Conservation (phyloP, 2,888 invertebrate species). For the Listrodromus nycthemerus region DNA sequence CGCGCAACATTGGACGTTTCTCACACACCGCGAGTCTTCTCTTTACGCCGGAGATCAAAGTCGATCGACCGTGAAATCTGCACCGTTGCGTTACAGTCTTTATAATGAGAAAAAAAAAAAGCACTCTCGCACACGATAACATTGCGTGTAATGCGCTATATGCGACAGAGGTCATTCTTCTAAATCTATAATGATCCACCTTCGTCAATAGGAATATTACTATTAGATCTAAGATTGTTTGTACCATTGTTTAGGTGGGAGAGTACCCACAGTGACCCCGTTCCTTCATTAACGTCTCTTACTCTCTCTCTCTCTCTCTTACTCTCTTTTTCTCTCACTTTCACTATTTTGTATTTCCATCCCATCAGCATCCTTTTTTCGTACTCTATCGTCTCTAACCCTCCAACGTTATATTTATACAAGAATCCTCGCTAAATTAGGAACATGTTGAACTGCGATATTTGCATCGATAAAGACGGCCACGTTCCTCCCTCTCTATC, state of each 20-base stretch:
- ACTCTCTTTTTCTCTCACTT: conserved; percentile 8
- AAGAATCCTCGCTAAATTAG: conserved; percentile 70
- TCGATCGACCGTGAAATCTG: conserved; percentile 46
- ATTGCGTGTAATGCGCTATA: conserved; percentile 74
- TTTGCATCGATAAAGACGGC: conserved; percentile 57
- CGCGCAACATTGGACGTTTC: conserved; percentile 4
- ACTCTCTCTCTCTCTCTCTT: conserved; percentile 1
- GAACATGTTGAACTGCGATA: conserved; percentile 66
- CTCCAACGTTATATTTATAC: conserved; percentile 60
- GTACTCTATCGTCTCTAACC: conserved; percentile 30
- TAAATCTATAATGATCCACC: conserved; percentile 68
- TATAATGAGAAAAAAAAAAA: conserved; percentile 43
- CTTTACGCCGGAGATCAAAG: not conserved
- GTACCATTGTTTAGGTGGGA: conserved; percentile 83
- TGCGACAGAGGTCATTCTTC: conserved; percentile 55
- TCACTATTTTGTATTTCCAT: conserved; percentile 41
- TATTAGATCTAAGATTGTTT: conserved; percentile 83
- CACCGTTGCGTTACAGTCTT: conserved; percentile 62
- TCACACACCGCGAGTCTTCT: conserved; percentile 4
- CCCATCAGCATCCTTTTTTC: conserved; percentile 38
- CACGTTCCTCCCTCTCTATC: conserved; percentile 54
- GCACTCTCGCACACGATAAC: conserved; percentile 56
- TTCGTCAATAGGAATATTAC: conserved; percentile 81
- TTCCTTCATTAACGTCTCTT: conserved; percentile 66
- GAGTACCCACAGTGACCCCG: conserved; percentile 78